phyloP scores from a whole-genome alignment of 2,113 vertebrate genomes.

The Manacus vitellinus region DNA sequence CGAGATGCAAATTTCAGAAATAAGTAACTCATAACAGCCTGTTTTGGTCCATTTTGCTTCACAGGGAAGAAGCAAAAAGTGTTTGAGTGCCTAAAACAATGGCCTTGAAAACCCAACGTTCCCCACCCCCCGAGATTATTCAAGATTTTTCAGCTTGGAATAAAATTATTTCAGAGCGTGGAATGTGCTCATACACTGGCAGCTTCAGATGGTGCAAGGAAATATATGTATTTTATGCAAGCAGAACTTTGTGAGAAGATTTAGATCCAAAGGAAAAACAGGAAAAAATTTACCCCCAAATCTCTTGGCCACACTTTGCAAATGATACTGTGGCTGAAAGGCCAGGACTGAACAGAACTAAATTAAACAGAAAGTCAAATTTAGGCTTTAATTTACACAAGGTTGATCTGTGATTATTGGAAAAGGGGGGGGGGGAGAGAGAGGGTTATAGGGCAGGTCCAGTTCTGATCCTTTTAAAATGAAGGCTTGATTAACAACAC shows the following conservation, averaged over 20 bases:
- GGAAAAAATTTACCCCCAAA: neutral
- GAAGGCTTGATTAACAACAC: conserved; percentile 25
- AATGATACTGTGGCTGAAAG: neutral
- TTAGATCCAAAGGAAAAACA: neutral
- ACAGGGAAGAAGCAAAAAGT: neutral
- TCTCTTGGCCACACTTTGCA: neutral
- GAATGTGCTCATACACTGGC: neutral
- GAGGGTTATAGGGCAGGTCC: neutral
- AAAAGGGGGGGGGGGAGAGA: neutral
- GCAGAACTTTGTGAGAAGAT: neutral
- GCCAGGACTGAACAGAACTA: neutral
- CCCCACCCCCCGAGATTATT: neutral
- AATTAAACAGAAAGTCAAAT: neutral
- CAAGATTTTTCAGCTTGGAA: neutral
- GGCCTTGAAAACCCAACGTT: neutral
- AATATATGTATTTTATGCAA: neutral
- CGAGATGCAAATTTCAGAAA: neutral
- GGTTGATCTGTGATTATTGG: neutral
- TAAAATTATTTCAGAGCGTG: neutral
- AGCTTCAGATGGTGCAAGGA: neutral
- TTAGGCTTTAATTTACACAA: neutral
- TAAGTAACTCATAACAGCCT: neutral
- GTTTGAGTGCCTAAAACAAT: neutral
- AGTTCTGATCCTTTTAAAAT: conserved; percentile 34
- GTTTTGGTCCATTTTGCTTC: neutral